Base-by-base conservation (phyloP, 2,888 invertebrate genomes). In the Synanthedon formicaeformis region DNA sequence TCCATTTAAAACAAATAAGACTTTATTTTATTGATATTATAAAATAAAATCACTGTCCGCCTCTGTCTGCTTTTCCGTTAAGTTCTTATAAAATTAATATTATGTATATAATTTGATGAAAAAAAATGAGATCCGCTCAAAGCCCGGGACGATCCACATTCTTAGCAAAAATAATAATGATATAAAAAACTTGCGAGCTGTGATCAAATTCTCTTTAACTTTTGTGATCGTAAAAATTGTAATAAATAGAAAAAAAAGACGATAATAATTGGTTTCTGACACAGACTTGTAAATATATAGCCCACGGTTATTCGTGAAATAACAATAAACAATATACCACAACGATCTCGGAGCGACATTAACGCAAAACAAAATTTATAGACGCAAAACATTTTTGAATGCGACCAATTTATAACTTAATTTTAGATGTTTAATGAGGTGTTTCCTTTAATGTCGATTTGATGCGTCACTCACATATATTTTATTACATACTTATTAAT, bases 281-380 rank as follows among this genome's bases (percentile, higher is more conserved):
- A 45, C 45, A 14, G 8, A 3, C n/a, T 45, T 34, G 8, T 34
- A 34, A 34, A 34, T 34, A 34, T 13, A 45, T 45, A 45, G 45
- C 45, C 45, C 45, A 45, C 45, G 45, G n/a, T 13, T 45, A 45
- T 45, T 45, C 45, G 45, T 45, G 45, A 45, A 45, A 45, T 45
- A 45, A 12, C 45, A 45, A 45, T 45, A 45, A 45, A 12, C 45
- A 13, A 45, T n/a, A 45, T 12, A 45, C 45, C 45, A 45, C 45
- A 12, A 60, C 54, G 56, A 60, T 58, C 57, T 53, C 51, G 51
- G 54, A 51, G 51, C 52, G 67, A 70, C 71, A 63, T 74, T 70
- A 60, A 73, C 60, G 68, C 67, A 64, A 69, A 66, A 66, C 58
- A 58, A 67, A 69, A 75, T 71, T 66, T 71, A 74, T 69, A 11